Conservation (phyloP, 2,888 invertebrate species). For the Ectropis crepuscularia region DNA sequence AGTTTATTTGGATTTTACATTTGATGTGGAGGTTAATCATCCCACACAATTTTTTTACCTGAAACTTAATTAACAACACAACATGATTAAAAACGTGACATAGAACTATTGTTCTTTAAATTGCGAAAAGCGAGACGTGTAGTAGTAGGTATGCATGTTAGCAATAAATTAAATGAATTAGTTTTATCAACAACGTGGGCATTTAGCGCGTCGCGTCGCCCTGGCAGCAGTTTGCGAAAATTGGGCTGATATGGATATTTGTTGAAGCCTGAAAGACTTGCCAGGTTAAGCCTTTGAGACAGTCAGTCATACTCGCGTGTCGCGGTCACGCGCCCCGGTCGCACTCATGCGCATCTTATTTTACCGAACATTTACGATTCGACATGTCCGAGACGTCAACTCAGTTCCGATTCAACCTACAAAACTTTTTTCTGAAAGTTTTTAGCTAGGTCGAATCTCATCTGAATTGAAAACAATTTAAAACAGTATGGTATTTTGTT, state of each 20-base stretch:
- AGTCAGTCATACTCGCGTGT: conserved; percentile 53
- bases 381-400: neutral
- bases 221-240: conserved; percentile 40
- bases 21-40: neutral
- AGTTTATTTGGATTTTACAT: neutral
- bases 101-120: too few relatives aligned
- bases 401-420: neutral
- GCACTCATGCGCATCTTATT: conserved; percentile 20
- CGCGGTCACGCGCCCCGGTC: conserved; percentile 35
- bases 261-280: conserved; percentile 48
- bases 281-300: conserved; percentile 30
- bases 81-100: too few relatives aligned
- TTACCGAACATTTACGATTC: conserved; percentile 5
- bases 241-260: conserved; percentile 49
- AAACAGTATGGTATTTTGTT: neutral
- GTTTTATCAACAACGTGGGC: conserved; percentile 41
- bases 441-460: conserved; percentile 3
- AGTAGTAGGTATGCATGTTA: conserved; percentile 3
- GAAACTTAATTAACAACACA: too few relatives aligned
- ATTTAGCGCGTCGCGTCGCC: conserved; percentile 46
- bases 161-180: conserved; percentile 16
- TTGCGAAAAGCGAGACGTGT: too few relatives aligned
- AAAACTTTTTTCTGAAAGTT: conserved; percentile 18
- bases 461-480: too few relatives aligned
- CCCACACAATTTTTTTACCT: too few relatives aligned